These are phyloP conservation scores for Cheilosia urbana DNA, from an alignment of 2,888 invertebrate species.

Conservation along the genomic window DNA sequence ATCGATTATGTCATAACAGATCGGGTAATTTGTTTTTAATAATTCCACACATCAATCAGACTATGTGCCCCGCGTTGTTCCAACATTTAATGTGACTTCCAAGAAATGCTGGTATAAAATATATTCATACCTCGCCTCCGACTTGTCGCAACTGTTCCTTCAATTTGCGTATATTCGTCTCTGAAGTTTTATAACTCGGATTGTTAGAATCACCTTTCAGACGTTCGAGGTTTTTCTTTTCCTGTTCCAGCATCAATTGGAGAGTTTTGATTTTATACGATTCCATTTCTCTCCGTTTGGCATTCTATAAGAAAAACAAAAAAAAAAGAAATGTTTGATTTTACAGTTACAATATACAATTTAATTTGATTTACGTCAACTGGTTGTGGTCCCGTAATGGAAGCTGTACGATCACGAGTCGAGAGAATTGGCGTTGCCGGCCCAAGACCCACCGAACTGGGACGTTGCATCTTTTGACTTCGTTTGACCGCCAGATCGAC, in stretches of 20 bases:
- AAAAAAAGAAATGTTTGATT: slow-evolving; percentile 3
- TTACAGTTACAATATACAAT: slow-evolving; percentile 8
- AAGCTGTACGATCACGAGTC: slow-evolving; percentile 84
- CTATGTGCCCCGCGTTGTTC: neutral
- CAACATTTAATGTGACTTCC: neutral
- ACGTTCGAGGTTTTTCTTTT: slow-evolving; percentile 91
- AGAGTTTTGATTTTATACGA: slow-evolving; percentile 93
- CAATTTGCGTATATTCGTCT: slow-evolving; percentile 82
- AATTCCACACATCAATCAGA: slow-evolving; percentile 42
- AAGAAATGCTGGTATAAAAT: neutral
- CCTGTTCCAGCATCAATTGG: slow-evolving; percentile 94
- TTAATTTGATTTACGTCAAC: slow-evolving; percentile 90
- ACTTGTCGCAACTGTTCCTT: slow-evolving; percentile 83
- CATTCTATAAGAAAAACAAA: slow-evolving; percentile 85
- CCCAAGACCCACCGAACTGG: slow-evolving; percentile 83
- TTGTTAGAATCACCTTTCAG: slow-evolving; percentile 85
- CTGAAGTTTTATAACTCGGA: slow-evolving; percentile 82
- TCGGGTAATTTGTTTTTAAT: neutral
- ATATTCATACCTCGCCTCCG: slow-evolving; percentile 83
- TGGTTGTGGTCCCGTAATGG: slow-evolving; percentile 92
- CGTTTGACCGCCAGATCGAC: slow-evolving; percentile 89
- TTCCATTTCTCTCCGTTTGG: slow-evolving; percentile 93
- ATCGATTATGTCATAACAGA: slow-evolving; percentile 15
- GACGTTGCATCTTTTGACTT: slow-evolving; percentile 84
- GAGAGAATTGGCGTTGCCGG: slow-evolving; percentile 86